Percentiles rank a stretch among this genome's conserved stretches.
Conservation (phyloP, 2,888 invertebrate genomes). For the Mactromeris polynyma region DNA sequence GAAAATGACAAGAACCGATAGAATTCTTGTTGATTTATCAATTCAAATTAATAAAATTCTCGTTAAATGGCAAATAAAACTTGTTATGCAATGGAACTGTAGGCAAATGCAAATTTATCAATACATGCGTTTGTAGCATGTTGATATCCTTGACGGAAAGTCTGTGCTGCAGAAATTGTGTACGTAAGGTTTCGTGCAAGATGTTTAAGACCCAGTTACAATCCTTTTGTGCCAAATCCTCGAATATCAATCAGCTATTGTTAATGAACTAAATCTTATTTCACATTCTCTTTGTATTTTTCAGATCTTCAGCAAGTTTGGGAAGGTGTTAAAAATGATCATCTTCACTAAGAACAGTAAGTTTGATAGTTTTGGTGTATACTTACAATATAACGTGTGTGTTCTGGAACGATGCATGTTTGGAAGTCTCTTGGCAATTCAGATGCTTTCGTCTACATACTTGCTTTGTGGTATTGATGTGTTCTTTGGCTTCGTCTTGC, state of each 20-base stretch:
- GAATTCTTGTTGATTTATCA: background rate
- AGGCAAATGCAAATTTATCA: background rate
- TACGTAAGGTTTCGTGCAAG: too few species aligned
- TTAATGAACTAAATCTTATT: too few species aligned
- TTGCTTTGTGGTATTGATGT: background rate
- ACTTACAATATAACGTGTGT: background rate
- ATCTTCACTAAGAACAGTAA: constrained; percentile 99
- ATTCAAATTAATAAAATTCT: background rate
- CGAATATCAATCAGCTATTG: too few species aligned
- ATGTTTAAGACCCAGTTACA: too few species aligned
- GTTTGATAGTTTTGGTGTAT: constrained; percentile 84
- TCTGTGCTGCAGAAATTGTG: background rate
- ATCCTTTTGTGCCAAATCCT: too few species aligned
- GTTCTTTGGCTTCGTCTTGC: background rate
- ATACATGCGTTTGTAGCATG: background rate
- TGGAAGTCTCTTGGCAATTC: background rate
- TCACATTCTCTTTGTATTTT: constrained; percentile 82
- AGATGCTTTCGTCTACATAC: background rate
- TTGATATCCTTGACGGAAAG: background rate
- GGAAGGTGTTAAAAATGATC: constrained; percentile 99
- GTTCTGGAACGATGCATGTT: background rate
- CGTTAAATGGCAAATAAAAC: background rate
- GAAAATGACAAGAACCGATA: background rate
- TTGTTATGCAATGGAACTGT: background rate
- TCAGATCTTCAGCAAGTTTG: constrained; percentile 99